Percentiles rank a stretch among this genome's conserved stretches.
These are phyloP conservation scores for Regulus satrapa DNA, from an alignment of 2,113 vertebrate genomes.

Conservation along the genomic window DNA sequence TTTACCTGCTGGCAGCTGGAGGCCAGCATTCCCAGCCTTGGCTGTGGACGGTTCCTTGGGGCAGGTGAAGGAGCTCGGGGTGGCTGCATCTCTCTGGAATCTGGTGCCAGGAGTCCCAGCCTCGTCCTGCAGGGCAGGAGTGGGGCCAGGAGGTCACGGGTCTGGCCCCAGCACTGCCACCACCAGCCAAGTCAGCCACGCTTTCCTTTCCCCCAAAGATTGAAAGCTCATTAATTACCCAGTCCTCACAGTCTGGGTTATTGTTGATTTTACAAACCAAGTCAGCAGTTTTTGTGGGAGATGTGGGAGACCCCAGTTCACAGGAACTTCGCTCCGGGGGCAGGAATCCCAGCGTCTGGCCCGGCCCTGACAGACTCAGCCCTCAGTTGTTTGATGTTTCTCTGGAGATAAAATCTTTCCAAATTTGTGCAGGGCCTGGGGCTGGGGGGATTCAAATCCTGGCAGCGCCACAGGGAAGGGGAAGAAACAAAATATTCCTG, in stretches of 20 bases:
- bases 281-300: conserved; percentile 38
- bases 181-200: not conserved
- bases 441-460: too few species aligned
- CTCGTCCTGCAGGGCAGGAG: not conserved
- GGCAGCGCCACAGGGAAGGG: not conserved
- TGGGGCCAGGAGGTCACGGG: not conserved
- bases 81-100: not conserved
- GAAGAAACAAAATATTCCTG: not conserved
- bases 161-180: not conserved
- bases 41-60: not conserved
- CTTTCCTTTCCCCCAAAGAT: not conserved
- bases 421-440: not conserved
- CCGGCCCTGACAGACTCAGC: not conserved
- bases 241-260: not conserved
- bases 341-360: not conserved
- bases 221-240: not conserved
- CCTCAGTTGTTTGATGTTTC: not conserved
- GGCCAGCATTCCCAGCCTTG: not conserved
- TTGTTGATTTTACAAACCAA: not conserved
- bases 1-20: not conserved
- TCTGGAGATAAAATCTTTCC: not conserved
- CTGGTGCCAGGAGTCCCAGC: not conserved
- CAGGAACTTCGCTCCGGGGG: not conserved
- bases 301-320: not conserved
- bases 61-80: not conserved